phyloP scores from a whole-genome alignment of 2,113 vertebrate species.

The Stictonetta naevosa region DNA sequence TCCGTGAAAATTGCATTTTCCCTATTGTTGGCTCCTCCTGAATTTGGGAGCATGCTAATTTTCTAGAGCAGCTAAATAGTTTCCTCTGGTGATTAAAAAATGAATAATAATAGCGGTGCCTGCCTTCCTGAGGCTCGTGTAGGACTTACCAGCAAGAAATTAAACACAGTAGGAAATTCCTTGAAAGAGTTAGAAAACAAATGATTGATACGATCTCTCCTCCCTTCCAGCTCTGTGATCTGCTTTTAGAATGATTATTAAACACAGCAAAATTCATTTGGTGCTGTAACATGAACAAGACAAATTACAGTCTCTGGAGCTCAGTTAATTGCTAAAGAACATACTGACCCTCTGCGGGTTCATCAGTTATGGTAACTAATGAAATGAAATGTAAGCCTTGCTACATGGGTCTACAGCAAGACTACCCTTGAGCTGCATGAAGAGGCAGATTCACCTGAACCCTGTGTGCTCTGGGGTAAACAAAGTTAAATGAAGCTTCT shows the following conservation, averaged over 20 bases:
- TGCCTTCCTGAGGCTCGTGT: conserved; percentile 38
- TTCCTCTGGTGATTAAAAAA: conserved; percentile 61
- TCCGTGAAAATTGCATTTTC: conserved; percentile 55
- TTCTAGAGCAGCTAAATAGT: conserved; percentile 52
- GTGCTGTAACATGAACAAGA: conserved; percentile 62
- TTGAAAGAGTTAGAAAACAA: conserved; percentile 67
- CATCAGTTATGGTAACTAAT: conserved; percentile 46
- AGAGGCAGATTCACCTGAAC: background rate
- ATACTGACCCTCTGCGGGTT: conserved; percentile 52
- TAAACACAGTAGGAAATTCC: conserved; percentile 68
- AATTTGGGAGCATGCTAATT: conserved; percentile 53
- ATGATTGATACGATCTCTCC: conserved; percentile 64
- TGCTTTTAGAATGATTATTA: conserved; percentile 67
- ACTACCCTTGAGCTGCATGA: background rate
- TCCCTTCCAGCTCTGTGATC: conserved; percentile 53
- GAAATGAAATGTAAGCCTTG: background rate
- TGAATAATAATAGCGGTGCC: conserved; percentile 42
- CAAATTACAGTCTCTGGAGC: conserved; percentile 67
- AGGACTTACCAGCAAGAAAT: conserved; percentile 62
- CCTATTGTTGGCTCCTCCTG: conserved; percentile 51
- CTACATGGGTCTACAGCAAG: background rate
- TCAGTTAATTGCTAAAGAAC: conserved; percentile 65
- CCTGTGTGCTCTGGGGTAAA: background rate
- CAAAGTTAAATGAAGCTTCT: background rate
- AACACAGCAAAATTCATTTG: conserved; percentile 68